Percentiles rank a stretch among this genome's conserved stretches.
Conservation (phyloP, 2,113 vertebrate species). For the Lophochroa leadbeateri region DNA sequence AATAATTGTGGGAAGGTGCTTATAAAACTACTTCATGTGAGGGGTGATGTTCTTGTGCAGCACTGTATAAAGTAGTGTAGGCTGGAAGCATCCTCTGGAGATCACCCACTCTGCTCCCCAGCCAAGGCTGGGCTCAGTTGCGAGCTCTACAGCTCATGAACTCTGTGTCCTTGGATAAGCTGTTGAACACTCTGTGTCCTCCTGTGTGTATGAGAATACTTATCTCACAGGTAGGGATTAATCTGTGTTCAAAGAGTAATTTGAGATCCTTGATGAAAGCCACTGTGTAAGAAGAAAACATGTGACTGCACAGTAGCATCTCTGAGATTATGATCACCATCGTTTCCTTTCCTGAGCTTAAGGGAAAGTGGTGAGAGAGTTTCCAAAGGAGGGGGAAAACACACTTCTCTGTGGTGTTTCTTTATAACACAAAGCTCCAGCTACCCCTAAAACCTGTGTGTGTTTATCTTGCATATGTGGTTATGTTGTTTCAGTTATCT, state of each 20-base stretch:
- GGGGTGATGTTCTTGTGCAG: neutral
- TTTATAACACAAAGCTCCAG: neutral
- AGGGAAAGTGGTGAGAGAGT: neutral
- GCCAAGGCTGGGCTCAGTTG: neutral
- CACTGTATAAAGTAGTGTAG: accelerated
- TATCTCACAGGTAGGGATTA: constrained; percentile 47
- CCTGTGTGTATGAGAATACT: neutral
- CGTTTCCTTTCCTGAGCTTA: neutral
- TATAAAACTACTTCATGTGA: neutral
- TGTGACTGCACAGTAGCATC: neutral
- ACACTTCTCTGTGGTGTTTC: neutral
- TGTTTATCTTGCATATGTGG: neutral
- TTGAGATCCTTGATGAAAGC: constrained; percentile 53
- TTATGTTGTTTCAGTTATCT: neutral
- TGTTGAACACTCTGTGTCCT: neutral
- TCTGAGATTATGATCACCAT: neutral
- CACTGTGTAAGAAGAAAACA: neutral
- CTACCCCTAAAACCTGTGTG: neutral
- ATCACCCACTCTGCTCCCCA: neutral
- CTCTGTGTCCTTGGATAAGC: constrained; percentile 27
- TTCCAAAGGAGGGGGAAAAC: neutral
- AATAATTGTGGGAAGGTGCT: neutral
- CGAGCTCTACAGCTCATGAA: neutral
- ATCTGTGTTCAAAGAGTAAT: constrained; percentile 43
- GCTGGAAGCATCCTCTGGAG: neutral